These are phyloP conservation scores for Austrofundulus limnaeus DNA, from an alignment of 2,113 vertebrate genomes.

Conservation along the genomic window DNA sequence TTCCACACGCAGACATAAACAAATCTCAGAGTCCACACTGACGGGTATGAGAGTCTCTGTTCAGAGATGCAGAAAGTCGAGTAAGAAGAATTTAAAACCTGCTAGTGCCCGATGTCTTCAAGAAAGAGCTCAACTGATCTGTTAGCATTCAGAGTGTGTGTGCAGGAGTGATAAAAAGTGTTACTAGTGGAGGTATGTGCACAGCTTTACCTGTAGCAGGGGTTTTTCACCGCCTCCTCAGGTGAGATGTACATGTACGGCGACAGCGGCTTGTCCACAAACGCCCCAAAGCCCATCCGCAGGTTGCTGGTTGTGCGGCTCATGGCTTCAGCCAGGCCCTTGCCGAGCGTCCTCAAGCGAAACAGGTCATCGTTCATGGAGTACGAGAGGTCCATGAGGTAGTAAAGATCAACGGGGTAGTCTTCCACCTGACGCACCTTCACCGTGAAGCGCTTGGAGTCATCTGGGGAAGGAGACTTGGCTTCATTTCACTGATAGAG, in stretches of 20 bases:
- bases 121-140: too few relatives aligned
- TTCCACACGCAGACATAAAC: slow-evolving; percentile 50
- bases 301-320: slow-evolving; percentile 93
- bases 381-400: slow-evolving; percentile 97
- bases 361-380: slow-evolving; percentile 95
- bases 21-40: slow-evolving; percentile 37
- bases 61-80: background rate
- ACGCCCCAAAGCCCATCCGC: slow-evolving; percentile 94
- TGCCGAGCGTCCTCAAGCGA: slow-evolving; percentile 88
- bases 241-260: slow-evolving; percentile 97
- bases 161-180: too few relatives aligned
- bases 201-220: slow-evolving; percentile 85
- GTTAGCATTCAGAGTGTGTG: too few relatives aligned
- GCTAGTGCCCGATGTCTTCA: too few relatives aligned
- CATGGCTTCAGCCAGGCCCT: slow-evolving; percentile 87
- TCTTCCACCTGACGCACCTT: slow-evolving; percentile 95
- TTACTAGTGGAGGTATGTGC: background rate
- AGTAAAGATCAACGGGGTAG: slow-evolving; percentile 97
- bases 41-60: background rate
- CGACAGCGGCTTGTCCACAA: slow-evolving; percentile 95
- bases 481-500: background rate
- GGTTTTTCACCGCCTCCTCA: slow-evolving; percentile 85
- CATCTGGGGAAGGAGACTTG: slow-evolving; percentile 76
- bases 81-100: too few relatives aligned
- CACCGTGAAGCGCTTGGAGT: slow-evolving; percentile 87